Percentiles rank a stretch among this genome's conserved stretches.
Evolutionary conservation across 2,797 vertebrate species (phyloP).

Genomic region (Bothrops alternatus): DNA sequence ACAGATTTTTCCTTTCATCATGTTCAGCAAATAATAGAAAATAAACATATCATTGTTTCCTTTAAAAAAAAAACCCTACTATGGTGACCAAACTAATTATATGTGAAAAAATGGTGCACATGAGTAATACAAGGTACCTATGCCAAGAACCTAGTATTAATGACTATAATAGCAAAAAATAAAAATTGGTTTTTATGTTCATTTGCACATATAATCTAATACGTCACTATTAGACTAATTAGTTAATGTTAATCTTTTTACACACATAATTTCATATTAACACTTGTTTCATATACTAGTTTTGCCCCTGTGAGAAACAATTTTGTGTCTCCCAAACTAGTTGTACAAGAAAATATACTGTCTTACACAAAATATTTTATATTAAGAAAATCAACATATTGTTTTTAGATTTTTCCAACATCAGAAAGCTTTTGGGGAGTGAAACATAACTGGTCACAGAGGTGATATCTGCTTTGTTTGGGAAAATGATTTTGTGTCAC

Average conservation of each 20-base stretch:
- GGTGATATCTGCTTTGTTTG: background rate
- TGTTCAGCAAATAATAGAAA: constrained; percentile 43
- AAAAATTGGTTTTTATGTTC: constrained; percentile 35
- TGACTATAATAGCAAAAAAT: background rate
- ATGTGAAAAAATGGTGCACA: background rate
- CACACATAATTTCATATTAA: constrained; percentile 50
- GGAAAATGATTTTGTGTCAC: background rate
- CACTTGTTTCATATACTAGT: constrained; percentile 47
- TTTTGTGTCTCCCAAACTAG: constrained; percentile 43
- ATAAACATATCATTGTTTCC: background rate
- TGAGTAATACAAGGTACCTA: background rate
- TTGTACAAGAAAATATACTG: constrained; percentile 58
- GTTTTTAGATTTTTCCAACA: background rate
- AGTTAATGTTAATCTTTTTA: constrained; percentile 1
- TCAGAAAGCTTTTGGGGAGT: background rate
- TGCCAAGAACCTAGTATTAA: background rate
- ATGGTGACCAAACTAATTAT: background rate
- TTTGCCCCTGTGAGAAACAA: constrained; percentile 51
- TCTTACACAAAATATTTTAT: constrained; percentile 24
- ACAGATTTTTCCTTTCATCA: constrained; percentile 6
- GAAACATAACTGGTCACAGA: background rate
- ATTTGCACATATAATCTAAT: constrained; percentile 19
- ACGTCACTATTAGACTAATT: constrained; percentile 2
- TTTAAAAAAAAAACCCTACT: background rate
- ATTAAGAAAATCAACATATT: background rate